These are phyloP conservation scores for Orcinus orca DNA, from an alignment of 2,113 vertebrate genomes.

Conservation along the genomic window DNA sequence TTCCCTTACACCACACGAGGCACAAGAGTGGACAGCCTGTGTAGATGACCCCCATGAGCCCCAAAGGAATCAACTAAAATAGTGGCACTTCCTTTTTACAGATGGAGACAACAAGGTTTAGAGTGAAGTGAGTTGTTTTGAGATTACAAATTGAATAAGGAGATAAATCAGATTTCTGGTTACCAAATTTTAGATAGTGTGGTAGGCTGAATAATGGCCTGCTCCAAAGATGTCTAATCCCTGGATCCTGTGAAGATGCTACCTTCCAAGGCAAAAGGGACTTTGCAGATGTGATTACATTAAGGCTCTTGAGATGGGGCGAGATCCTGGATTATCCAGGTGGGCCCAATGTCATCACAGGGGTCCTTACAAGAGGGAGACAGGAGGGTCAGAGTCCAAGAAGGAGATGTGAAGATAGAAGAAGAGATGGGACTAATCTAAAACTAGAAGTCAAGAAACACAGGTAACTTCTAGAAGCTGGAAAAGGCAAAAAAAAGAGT, in stretches of 20 bases:
- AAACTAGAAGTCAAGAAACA: neutral
- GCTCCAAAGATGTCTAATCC: neutral
- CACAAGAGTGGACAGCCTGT: too few species aligned
- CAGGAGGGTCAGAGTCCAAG: neutral
- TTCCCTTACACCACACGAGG: neutral
- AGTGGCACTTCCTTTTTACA: neutral
- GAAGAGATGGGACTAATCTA: neutral
- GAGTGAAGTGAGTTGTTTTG: neutral
- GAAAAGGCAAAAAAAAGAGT: neutral
- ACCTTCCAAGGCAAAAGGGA: neutral
- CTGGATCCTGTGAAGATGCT: neutral
- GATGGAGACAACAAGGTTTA: neutral
- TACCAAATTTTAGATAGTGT: neutral
- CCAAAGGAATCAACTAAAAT: neutral
- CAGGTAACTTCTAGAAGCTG: neutral
- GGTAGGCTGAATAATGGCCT: neutral
- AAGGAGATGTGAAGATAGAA: neutral
- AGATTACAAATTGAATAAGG: neutral
- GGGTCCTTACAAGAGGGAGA: neutral
- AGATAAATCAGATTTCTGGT: neutral
- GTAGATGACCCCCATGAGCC: neutral
- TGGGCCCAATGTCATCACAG: neutral
- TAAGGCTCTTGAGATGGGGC: neutral
- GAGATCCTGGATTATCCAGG: neutral
- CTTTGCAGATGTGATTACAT: neutral